phyloP scores from a whole-genome alignment of 2,888 invertebrate genomes.

The Tachina lurida region DNA sequence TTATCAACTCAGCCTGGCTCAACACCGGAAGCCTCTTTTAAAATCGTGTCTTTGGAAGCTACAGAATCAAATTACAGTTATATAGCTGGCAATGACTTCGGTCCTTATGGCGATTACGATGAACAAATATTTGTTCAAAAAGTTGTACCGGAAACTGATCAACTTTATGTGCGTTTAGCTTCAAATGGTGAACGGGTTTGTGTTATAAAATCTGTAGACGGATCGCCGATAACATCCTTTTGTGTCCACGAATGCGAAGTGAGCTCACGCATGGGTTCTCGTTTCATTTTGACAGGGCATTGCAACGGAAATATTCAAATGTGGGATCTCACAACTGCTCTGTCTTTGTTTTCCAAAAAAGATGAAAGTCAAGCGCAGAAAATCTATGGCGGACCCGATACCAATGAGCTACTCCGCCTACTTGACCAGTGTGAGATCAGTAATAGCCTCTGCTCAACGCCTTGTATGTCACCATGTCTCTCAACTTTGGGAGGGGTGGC shows the following conservation, averaged over 20 bases:
- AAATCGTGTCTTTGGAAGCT: conserved; percentile 85
- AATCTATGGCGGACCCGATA: conserved; percentile 91
- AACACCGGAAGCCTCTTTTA: conserved; percentile 98
- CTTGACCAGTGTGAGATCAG: conserved; percentile 97
- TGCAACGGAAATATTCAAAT: conserved; percentile 96
- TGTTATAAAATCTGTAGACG: conserved; percentile 96
- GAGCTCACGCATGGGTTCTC: conserved; percentile 94
- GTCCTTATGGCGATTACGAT: conserved; percentile 98
- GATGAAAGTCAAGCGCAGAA: conserved; percentile 88
- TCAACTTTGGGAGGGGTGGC: conserved; percentile 82
- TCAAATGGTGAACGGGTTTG: conserved; percentile 98
- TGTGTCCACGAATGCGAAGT: conserved; percentile 99
- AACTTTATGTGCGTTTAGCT: conserved; percentile 95
- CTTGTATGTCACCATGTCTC: conserved; percentile 88
- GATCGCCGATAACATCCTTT: conserved; percentile 96
- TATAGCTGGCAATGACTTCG: conserved; percentile 87
- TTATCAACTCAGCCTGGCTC: conserved; percentile 99
- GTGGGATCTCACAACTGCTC: conserved; percentile 98
- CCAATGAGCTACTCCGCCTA: conserved; percentile 94
- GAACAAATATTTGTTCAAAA: conserved; percentile 98
- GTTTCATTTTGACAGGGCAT: conserved; percentile 96
- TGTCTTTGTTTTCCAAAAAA: conserved; percentile 89
- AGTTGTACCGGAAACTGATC: conserved; percentile 98
- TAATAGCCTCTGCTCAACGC: conserved; percentile 89
- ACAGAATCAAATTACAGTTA: conserved; percentile 87